Evolutionary conservation across 64 coral and sea anemone species (phyloP).

Genomic region (Stichodactyla helianthus): DNA sequence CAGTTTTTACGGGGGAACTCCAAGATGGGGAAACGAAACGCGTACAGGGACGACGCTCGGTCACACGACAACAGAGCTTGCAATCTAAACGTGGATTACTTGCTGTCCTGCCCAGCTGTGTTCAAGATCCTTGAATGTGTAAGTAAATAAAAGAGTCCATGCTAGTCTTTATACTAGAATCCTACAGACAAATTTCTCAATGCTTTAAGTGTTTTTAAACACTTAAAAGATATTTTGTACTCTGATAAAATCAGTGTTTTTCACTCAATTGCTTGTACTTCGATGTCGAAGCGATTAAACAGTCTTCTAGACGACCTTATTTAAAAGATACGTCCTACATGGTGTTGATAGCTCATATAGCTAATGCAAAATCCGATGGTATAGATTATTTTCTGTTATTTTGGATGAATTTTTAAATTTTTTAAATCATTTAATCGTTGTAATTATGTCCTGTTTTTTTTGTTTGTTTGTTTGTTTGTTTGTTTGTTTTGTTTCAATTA

Average conservation of each 20-base stretch:
- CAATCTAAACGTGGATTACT: background rate
- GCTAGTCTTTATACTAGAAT: background rate
- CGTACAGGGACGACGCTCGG: background rate
- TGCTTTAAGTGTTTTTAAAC: background rate
- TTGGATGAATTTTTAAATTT: background rate
- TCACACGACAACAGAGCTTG: background rate
- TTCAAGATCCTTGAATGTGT: constrained; percentile 30
- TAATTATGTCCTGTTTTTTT: too few species aligned
- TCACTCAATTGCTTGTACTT: background rate
- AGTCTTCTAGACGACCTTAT: background rate
- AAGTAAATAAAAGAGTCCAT: background rate
- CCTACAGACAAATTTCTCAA: background rate
- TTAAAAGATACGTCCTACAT: background rate
- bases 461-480: too few species aligned
- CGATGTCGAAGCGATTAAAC: background rate
- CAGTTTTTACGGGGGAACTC: background rate
- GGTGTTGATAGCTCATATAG: background rate
- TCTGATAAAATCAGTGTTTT: constrained; percentile 1
- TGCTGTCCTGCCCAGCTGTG: constrained; percentile 8
- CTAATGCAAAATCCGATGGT: too few species aligned
- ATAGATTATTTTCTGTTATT: background rate
- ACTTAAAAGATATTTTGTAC: background rate
- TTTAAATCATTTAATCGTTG: too few species aligned
- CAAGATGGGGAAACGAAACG: constrained; percentile 10
- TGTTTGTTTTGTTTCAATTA: too few species aligned